phyloP scores from a whole-genome alignment of 2,113 vertebrate species.

The Phalacrocorax brasilianus region DNA sequence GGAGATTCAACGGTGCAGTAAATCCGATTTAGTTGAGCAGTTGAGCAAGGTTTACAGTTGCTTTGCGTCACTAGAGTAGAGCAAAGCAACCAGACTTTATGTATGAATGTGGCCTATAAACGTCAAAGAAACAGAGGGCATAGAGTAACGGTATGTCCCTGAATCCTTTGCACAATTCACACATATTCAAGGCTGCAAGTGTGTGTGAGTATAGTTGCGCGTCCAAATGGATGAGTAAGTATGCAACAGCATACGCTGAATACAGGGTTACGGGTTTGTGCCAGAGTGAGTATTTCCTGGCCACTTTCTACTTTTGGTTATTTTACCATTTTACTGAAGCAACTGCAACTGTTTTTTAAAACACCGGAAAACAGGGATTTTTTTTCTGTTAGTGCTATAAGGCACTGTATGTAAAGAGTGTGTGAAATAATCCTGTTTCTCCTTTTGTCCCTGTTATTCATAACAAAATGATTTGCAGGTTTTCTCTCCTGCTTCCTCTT shows the following conservation, averaged over 20 bases:
- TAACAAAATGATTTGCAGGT: not conserved
- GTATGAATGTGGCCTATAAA: not conserved
- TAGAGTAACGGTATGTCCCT: not conserved
- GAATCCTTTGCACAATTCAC: not conserved
- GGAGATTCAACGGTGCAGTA: not conserved
- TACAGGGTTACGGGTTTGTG: fast-evolving
- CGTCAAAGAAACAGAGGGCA: not conserved
- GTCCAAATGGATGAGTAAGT: not conserved
- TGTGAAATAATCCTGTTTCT: not conserved
- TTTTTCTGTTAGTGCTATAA: not conserved
- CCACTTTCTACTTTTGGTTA: not conserved
- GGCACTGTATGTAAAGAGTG: not conserved
- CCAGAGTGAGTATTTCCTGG: not conserved
- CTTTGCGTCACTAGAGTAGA: not conserved
- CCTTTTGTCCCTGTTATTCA: not conserved
- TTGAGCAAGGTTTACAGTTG: not conserved
- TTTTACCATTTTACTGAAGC: not conserved
- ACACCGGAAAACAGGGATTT: not conserved
- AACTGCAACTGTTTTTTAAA: not conserved
- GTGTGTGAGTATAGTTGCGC: not conserved
- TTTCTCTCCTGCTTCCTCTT: not conserved
- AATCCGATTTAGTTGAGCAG: not conserved
- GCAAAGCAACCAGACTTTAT: not conserved
- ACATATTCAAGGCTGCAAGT: fast-evolving
- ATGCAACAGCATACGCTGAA: not conserved